A percentile compares a stretch with the other conserved stretches of the same genome.
Evolutionary conservation across 2,797 vertebrate species (phyloP).

Genomic region (Thalassophryne amazonica): DNA sequence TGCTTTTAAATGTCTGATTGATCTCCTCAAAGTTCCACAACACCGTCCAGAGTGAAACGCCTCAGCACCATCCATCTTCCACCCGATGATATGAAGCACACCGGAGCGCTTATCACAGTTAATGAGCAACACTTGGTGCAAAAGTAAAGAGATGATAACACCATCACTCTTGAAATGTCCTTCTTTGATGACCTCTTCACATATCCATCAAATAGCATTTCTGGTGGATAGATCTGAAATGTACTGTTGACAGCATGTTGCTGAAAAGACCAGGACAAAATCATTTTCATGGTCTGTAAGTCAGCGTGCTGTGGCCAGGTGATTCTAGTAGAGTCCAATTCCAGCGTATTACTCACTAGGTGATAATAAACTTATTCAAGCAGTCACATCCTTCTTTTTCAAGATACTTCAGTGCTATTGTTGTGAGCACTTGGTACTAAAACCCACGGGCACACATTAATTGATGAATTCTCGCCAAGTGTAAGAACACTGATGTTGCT

Average conservation of each 20-base stretch:
- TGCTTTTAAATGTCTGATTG: conserved; percentile 40
- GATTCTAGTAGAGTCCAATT: conserved; percentile 26
- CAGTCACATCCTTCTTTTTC: conserved; percentile 15
- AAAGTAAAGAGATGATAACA: conserved; percentile 37
- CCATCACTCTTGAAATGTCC: conserved; percentile 43
- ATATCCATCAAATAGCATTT: neutral
- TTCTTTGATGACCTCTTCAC: conserved; percentile 48
- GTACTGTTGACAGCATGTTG: no score
- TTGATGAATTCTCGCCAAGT: conserved; percentile 21
- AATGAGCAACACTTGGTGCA: conserved; percentile 52
- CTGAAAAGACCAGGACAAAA: no score
- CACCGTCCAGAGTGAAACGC: conserved; percentile 26
- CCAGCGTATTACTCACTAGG: conserved; percentile 3
- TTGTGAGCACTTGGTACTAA: conserved; percentile 20
- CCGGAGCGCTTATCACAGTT: conserved; percentile 38
- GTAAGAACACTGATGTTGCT: conserved; percentile 18
- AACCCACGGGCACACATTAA: conserved; percentile 24
- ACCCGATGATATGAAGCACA: conserved; percentile 39
- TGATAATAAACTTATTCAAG: conserved; percentile 23
- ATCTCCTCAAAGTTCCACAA: conserved; percentile 45
- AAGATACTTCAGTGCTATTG: conserved; percentile 33
- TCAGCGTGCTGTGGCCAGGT: neutral
- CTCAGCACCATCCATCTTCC: conserved; percentile 47
- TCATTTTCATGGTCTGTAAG: no score
- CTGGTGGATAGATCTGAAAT: no score